phyloP scores from a whole-genome alignment of 2,797 vertebrate species.

The Scarus forsteni region DNA sequence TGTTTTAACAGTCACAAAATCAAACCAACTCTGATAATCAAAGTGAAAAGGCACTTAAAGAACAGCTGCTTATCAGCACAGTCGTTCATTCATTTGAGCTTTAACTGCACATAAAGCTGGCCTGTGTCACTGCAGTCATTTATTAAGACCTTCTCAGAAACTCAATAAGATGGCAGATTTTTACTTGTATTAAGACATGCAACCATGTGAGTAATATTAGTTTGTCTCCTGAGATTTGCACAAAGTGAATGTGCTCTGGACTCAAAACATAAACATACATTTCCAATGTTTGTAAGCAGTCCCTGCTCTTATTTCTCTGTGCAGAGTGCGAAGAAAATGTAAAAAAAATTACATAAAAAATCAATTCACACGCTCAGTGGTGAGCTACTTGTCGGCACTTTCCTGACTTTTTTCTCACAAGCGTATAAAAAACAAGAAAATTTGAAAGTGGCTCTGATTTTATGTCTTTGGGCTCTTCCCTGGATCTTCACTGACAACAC shows the following conservation, averaged over 20 bases:
- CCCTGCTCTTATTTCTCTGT: conserved; percentile 12
- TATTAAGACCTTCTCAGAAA: conserved; percentile 11
- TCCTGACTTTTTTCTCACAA: conserved; percentile 10
- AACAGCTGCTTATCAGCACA: conserved; percentile 17
- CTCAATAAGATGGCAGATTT: conserved; percentile 9
- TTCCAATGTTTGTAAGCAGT: conserved; percentile 3
- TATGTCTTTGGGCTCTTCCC: not conserved
- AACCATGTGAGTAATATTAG: conserved; percentile 15
- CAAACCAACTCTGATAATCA: conserved; percentile 26
- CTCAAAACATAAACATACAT: conserved; percentile 10
- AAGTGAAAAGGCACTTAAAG: conserved; percentile 66
- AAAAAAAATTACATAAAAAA: conserved; percentile 9
- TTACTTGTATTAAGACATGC: conserved; percentile 10
- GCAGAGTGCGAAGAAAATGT: conserved; percentile 31
- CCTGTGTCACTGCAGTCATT: conserved; percentile 11
- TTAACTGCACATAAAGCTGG: conserved; percentile 9
- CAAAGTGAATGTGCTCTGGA: conserved; percentile 37
- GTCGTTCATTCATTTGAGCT: conserved; percentile 6
- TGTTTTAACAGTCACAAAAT: conserved; percentile 9
- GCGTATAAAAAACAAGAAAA: not conserved
- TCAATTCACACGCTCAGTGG: not conserved
- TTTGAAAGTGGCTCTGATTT: conserved; percentile 28
- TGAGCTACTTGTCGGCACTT: not conserved
- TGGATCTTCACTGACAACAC: conserved; percentile 4
- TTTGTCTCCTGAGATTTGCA: conserved; percentile 53